These are phyloP conservation scores for Sceloporus undulatus DNA, from an alignment of 2,113 vertebrate species.

Conservation along the genomic window DNA sequence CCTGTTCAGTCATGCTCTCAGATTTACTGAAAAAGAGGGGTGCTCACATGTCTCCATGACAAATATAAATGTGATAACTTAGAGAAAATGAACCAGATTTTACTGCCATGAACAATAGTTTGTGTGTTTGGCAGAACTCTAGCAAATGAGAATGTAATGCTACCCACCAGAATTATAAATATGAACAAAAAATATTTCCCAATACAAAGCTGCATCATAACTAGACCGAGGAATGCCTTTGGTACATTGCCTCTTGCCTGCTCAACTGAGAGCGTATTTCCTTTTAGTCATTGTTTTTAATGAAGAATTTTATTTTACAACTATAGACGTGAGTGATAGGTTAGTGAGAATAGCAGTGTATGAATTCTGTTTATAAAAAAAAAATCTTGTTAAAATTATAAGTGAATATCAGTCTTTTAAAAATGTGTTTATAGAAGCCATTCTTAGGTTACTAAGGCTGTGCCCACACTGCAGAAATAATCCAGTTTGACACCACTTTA, in stretches of 20 bases:
- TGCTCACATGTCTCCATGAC: background rate
- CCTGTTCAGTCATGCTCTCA: background rate
- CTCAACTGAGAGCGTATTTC: conserved; percentile 1
- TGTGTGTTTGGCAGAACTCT: background rate
- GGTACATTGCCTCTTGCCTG: background rate
- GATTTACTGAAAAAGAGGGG: background rate
- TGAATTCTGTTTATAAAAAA: too few relatives aligned
- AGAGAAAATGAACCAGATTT: background rate
- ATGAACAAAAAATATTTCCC: too few relatives aligned
- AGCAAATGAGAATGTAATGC: background rate
- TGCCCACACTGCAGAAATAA: too few relatives aligned
- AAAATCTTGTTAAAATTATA: too few relatives aligned
- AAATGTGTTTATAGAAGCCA: background rate
- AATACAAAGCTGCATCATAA: background rate
- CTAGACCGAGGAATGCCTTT: background rate
- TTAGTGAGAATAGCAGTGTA: too few relatives aligned
- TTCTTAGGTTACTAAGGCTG: too few relatives aligned
- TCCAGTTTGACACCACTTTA: too few relatives aligned
- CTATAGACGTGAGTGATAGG: background rate
- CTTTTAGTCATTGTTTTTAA: conserved; percentile 6
- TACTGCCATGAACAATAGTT: background rate
- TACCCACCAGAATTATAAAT: background rate
- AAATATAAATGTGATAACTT: background rate
- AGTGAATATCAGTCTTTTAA: background rate
- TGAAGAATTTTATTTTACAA: background rate